Evolutionary conservation across 2,797 vertebrate genomes (phyloP), one percentile per base, ranked within the genome.

Genomic region (Eidolon dupreanum): DNA sequence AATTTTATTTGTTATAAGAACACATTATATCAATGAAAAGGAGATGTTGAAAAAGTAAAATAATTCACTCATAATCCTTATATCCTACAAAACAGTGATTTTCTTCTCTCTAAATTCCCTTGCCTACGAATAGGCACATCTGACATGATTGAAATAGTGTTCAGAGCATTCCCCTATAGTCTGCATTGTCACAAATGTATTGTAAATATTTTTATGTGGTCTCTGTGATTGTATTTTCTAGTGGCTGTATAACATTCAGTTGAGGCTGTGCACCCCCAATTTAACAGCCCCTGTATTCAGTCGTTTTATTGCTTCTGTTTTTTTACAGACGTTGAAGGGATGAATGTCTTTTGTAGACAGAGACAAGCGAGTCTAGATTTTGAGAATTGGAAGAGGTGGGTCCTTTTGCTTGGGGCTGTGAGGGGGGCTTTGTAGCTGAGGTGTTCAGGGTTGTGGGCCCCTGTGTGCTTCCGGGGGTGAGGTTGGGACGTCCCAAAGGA

Each of bases 1-100:
- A 73, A 90, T 77, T 73, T 86, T 89, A 77, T 81, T 92, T 93
- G 38, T 57, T 61, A 26, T 17, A 43, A 86, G 74, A 68, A 73
- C 13, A 63, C 24, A 84, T 75, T 31, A n/a, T 75, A 28, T 24
- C 9, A 68, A 78, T 33, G 41, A 13, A 95, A 65, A 57, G 36
- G n/a, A 87, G 61, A 36, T 24, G 26, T 68, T 9, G 22, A 66
- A 81, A 83, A 63, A n/a, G 33, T 57, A 84, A 70, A 77, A 19
- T 26, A 38, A 55, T 59, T 79, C 4, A n/a, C 13, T 38, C 17
- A 20, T 57, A 38, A 46, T 75, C 9, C 22, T 92, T 28, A 49
- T 5, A 59, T 16, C 26, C 77, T 43, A 70, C 28, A 28, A 74
- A 90, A 53, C 8, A 8, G 33, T 1, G 33, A 0, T 36, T 75